phyloP scores from a whole-genome alignment of 2,113 vertebrate genomes.

The Saguinus midas region DNA sequence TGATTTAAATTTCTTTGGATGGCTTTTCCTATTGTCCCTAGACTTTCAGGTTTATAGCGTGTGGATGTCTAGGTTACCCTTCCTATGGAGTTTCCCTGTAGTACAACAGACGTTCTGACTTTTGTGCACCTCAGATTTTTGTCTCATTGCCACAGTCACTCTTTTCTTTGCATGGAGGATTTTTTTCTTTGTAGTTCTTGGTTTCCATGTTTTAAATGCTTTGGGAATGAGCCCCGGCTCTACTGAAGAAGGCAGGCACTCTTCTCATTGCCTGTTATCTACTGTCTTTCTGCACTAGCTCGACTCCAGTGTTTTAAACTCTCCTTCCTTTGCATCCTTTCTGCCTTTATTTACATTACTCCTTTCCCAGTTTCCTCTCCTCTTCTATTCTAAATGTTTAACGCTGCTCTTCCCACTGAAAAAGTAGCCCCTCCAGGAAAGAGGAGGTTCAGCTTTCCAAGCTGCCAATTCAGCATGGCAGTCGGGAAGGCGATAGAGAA shows the following conservation, averaged over 20 bases:
- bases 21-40: neutral
- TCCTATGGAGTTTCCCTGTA: neutral
- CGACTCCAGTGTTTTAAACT: neutral
- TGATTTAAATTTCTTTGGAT: neutral
- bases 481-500: conserved; percentile 41
- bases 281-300: neutral
- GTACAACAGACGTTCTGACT: neutral
- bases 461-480: conserved; percentile 61
- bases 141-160: neutral
- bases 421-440: conserved; percentile 67
- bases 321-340: neutral
- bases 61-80: neutral
- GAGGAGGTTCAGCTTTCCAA: conserved; percentile 58
- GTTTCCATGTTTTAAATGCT: neutral
- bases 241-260: neutral
- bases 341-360: neutral
- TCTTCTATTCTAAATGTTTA: neutral
- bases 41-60: neutral
- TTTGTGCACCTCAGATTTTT: neutral
- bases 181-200: neutral
- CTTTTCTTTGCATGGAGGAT: neutral
- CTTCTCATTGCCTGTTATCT: too few relatives aligned
- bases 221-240: neutral
- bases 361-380: neutral
- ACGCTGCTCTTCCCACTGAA: neutral